Evolutionary conservation across 2,797 vertebrate genomes (phyloP), one percentile per base, ranked within the genome.

Genomic region (Gobio occitaniae): DNA sequence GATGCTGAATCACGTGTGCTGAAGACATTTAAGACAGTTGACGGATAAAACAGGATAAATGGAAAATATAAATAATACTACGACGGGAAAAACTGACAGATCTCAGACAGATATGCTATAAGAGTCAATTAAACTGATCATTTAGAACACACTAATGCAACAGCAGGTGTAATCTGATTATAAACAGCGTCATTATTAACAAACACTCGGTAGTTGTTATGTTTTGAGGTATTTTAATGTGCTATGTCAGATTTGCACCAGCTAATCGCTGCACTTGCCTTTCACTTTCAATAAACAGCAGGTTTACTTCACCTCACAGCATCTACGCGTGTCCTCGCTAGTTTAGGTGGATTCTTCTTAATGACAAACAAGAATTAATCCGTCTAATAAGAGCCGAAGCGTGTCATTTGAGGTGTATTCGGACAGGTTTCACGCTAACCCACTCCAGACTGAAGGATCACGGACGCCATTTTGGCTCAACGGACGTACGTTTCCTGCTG

Each of bases 401-500:
- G 38, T 32, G 76, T 50, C n/a, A 21, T 78, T 19, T 50, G 13
- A 61, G 41, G 25, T 21, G 71, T 61, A 61, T 36, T 78, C 38
- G 54, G 19, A 32, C 41, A n/a, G 17, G 83, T 71, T 84, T 78
- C 38, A 17, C 59, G 5, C 83, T 90, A 93, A 71, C 91, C 93
- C 44, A 91, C 90, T 90, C 89, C 91, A 2, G 77, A 74, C 6
- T 86, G 81, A 54, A 75, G 85, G 25, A 66, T 29, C 65, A 68
- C 80, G 52, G 16, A 77, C 87, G 87, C 91, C 93, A 94, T 95
- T 87, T 93, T 93, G 90, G 82, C 88, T 93, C 86, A n/a, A 52
- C 10, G 0, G 4, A 29, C 8, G 4, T 74, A 84, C 88, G 36
- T 77, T 78, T 71, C 83, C 50, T 59, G 66, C 38, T 36, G 52